These are phyloP conservation scores for Sesamia nonagrioides DNA, from an alignment of 1,140 invertebrate genomes.

Conservation along the genomic window DNA sequence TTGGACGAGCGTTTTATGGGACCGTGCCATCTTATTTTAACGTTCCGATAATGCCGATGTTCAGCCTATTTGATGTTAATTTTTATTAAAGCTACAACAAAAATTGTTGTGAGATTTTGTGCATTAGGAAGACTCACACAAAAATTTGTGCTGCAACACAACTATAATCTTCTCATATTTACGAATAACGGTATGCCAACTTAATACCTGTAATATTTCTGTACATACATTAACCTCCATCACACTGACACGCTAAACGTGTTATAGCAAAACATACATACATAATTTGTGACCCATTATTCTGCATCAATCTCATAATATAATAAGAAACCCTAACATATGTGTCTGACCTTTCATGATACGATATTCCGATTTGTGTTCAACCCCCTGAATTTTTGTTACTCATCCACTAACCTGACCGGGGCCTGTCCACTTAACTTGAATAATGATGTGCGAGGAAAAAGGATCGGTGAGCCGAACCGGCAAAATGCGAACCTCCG, in stretches of 20 bases:
- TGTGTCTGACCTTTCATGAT: constrained; percentile 48
- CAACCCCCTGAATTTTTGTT: constrained; percentile 66
- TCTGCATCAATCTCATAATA: constrained; percentile 48
- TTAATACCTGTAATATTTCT: not conserved
- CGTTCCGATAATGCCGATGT: too few species aligned
- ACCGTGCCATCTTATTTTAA: too few species aligned
- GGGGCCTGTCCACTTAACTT: constrained; percentile 75
- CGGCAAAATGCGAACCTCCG: constrained; percentile 61
- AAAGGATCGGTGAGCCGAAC: constrained; percentile 69
- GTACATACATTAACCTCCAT: not conserved
- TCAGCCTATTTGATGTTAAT: too few species aligned
- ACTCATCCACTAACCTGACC: constrained; percentile 73
- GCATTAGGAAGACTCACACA: too few species aligned
- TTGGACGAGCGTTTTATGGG: too few species aligned
- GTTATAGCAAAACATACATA: constrained; percentile 4
- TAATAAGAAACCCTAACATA: constrained; percentile 49
- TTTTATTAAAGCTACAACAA: too few species aligned
- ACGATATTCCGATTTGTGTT: constrained; percentile 54
- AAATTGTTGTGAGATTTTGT: too few species aligned
- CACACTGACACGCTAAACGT: not conserved
- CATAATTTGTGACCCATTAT: constrained; percentile 33
- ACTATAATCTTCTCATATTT: not conserved
- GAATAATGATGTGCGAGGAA: constrained; percentile 77
- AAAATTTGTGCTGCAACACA: not conserved
- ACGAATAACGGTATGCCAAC: not conserved